Percentiles rank a stretch among this genome's conserved stretches.
phyloP scores from a whole-genome alignment of 2,113 vertebrate species.

The Meles meles region DNA sequence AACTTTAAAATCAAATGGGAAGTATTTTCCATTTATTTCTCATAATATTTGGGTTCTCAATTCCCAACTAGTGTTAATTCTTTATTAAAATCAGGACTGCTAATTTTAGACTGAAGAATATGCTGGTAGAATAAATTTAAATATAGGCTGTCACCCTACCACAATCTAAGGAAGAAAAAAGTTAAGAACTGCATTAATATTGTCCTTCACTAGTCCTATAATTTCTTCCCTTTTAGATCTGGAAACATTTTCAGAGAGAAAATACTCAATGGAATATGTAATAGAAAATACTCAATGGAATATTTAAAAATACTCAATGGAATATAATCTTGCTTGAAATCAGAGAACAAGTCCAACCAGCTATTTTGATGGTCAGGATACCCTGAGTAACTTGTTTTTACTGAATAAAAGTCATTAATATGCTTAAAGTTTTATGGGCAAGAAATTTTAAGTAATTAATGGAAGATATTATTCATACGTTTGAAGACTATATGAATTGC shows the following conservation, averaged over 20 bases:
- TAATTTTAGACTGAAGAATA: not conserved
- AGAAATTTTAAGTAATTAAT: slow-evolving; percentile 16
- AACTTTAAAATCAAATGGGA: slow-evolving; percentile 13
- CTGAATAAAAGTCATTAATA: not conserved
- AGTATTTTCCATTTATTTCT: slow-evolving; percentile 29
- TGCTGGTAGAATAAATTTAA: slow-evolving; percentile 22
- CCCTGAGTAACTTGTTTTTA: slow-evolving; percentile 6
- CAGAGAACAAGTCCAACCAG: not conserved
- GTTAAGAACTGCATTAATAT: not conserved
- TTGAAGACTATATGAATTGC: not conserved
- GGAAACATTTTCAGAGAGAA: slow-evolving; percentile 4
- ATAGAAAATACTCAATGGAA: too few species aligned
- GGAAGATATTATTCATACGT: not conserved
- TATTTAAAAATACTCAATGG: too few species aligned
- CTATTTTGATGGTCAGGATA: not conserved
- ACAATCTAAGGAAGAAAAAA: slow-evolving; percentile 24
- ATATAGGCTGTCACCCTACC: not conserved
- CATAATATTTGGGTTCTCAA: not conserved
- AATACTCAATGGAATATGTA: too few species aligned
- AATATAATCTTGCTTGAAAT: not conserved
- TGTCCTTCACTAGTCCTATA: not conserved
- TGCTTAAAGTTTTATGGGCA: not conserved
- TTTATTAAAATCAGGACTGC: slow-evolving; percentile 10
- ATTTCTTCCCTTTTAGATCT: not conserved
- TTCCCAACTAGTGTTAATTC: not conserved